Evolutionary conservation across 64 coral and sea anemone genomes (phyloP).

Genomic region (Trachythela sp.): DNA sequence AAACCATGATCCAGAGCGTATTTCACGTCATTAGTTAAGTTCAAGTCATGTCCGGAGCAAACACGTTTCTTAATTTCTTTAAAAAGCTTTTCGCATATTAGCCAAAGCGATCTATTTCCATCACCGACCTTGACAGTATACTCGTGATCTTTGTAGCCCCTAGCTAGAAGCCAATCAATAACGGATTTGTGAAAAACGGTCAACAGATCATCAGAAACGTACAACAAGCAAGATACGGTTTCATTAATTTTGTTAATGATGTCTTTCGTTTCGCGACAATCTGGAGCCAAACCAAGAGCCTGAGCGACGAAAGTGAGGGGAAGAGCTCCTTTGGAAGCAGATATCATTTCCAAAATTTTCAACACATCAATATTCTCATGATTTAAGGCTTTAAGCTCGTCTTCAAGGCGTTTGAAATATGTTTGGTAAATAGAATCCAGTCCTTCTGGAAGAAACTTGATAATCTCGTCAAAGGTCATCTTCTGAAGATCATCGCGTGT

Average conservation of each 20-base stretch:
- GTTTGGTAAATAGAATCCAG: constrained; percentile 51
- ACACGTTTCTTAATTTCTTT: constrained; percentile 26
- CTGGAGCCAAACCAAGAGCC: constrained; percentile 35
- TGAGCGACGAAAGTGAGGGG: constrained; percentile 49
- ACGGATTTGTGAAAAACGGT: constrained; percentile 74
- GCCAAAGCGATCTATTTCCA: constrained; percentile 43
- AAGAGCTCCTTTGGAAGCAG: constrained; percentile 40
- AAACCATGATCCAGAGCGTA: constrained; percentile 62
- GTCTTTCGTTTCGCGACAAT: not conserved
- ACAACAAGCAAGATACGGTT: constrained; percentile 47
- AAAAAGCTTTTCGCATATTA: constrained; percentile 23
- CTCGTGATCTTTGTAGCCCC: constrained; percentile 30
- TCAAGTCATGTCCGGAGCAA: not conserved
- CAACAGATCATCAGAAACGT: constrained; percentile 40
- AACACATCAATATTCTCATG: constrained; percentile 26
- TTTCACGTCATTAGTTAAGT: constrained; percentile 42
- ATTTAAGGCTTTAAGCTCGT: constrained; percentile 10
- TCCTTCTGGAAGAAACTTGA: constrained; percentile 34
- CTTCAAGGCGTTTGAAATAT: constrained; percentile 52
- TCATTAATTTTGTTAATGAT: constrained; percentile 17
- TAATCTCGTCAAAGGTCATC: constrained; percentile 1
- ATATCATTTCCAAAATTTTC: constrained; percentile 40
- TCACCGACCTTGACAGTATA: constrained; percentile 43
- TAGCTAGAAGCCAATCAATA: constrained; percentile 54
- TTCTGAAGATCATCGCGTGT: not conserved